Percentiles rank a stretch among this genome's conserved stretches.
Evolutionary conservation across 2,797 vertebrate genomes (phyloP).

Genomic region (Sciurus carolinensis): DNA sequence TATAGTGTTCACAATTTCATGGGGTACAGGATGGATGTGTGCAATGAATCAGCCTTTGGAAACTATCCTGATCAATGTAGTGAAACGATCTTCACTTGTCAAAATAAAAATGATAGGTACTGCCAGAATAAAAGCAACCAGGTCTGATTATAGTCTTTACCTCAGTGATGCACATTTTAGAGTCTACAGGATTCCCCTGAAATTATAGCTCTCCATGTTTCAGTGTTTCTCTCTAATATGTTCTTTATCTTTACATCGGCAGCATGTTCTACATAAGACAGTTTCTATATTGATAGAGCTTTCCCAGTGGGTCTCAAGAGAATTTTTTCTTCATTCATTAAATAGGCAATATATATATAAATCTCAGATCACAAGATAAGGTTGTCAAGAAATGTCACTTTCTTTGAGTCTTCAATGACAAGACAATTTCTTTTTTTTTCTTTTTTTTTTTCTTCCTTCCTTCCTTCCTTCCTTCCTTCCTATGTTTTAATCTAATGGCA

Average conservation of each 20-base stretch:
- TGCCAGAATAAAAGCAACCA: constrained; percentile 71
- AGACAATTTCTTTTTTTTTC: not conserved
- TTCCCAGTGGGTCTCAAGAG: constrained; percentile 23
- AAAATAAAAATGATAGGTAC: constrained; percentile 77
- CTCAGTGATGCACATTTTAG: constrained; percentile 67
- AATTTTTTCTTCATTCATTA: constrained; percentile 1
- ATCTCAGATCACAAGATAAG: constrained; percentile 47
- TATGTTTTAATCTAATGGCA: constrained; percentile 2
- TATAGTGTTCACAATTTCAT: constrained; percentile 1
- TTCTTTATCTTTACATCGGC: constrained; percentile 69
- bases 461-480: no score
- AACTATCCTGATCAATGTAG: constrained; percentile 54
- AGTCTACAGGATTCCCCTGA: constrained; percentile 66
- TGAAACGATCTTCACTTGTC: constrained; percentile 62
- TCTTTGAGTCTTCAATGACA: constrained; percentile 23
- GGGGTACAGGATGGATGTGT: not conserved
- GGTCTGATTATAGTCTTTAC: constrained; percentile 81
- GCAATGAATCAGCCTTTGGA: constrained; percentile 46
- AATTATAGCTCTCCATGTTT: constrained; percentile 74
- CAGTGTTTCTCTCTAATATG: constrained; percentile 60
- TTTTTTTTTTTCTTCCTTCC: not conserved
- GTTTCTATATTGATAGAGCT: not conserved
- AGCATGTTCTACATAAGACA: constrained; percentile 33
- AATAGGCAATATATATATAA: constrained; percentile 9
- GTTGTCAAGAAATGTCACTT: constrained; percentile 46